Percentiles rank a stretch among this genome's conserved stretches.
Evolutionary conservation across 2,797 vertebrate genomes (phyloP).

Genomic region (Erpetoichthys calabaricus): DNA sequence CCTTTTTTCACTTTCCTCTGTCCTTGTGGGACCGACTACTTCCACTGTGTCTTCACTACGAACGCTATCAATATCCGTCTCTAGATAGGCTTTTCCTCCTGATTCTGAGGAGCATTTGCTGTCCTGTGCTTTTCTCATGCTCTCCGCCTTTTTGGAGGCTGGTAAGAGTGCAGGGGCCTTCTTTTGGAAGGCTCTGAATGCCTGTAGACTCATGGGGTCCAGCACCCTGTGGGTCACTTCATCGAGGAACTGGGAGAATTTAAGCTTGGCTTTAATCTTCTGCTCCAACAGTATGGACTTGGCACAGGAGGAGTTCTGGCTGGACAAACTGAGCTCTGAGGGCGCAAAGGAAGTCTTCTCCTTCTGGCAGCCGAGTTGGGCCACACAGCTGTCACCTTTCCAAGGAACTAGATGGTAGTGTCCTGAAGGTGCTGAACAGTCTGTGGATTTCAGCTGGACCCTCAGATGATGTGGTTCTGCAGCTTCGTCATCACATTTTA

Average conservation of each 20-base stretch:
- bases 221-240: conserved; percentile 71
- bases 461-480: too few species aligned
- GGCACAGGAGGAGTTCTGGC: conserved; percentile 31
- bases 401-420: conserved; percentile 8
- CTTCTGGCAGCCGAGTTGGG: conserved; percentile 24
- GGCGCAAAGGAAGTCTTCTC: conserved; percentile 33
- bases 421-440: too few species aligned
- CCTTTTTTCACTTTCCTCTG: conserved; percentile 14
- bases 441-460: too few species aligned
- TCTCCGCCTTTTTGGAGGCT: conserved; percentile 56
- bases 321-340: conserved; percentile 25
- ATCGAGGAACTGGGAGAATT: conserved; percentile 82
- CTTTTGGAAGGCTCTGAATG: conserved; percentile 35
- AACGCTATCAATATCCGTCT: conserved; percentile 49
- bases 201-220: conserved; percentile 45
- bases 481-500: too few species aligned
- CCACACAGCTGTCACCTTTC: conserved; percentile 20
- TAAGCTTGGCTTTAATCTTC: conserved; percentile 55
- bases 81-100: conserved; percentile 36
- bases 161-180: conserved; percentile 30
- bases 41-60: conserved; percentile 36
- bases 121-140: conserved; percentile 34
- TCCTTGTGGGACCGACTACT: conserved; percentile 14
- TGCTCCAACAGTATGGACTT: conserved; percentile 34
- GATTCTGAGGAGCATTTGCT: conserved; percentile 34